These are phyloP conservation scores for Morpho achilles DNA, from an alignment of 2,888 invertebrate genomes.

Conservation along the genomic window DNA sequence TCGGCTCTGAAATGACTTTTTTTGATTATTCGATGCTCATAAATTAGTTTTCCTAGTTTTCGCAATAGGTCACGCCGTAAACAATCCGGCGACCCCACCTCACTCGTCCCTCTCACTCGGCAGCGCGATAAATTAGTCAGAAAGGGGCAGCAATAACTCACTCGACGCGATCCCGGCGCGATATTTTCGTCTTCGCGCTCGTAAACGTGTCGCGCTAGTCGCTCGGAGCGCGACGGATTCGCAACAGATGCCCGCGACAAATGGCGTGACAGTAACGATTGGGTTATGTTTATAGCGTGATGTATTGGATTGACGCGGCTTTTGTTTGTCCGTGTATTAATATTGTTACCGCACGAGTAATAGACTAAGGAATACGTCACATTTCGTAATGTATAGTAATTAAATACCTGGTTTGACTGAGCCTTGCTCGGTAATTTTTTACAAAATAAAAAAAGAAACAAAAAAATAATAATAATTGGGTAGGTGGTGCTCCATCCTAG, in stretches of 20 bases:
- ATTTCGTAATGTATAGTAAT: too few species aligned
- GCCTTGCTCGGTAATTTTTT: too few species aligned
- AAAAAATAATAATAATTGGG: too few species aligned
- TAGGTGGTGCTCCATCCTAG: too few species aligned
- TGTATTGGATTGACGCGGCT: slow-evolving; percentile 17
- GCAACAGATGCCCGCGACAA: slow-evolving; percentile 33
- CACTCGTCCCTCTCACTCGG: slow-evolving; percentile 42
- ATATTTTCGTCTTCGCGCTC: slow-evolving; percentile 66
- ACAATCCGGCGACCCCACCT: slow-evolving; percentile 20
- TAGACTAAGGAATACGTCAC: too few species aligned
- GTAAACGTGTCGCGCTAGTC: slow-evolving; percentile 58
- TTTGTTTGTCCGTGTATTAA: too few species aligned
- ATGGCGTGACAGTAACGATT: slow-evolving; percentile 23
- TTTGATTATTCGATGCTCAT: too few species aligned
- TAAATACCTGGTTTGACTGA: too few species aligned
- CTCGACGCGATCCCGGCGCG: slow-evolving; percentile 52
- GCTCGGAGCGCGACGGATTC: slow-evolving; percentile 34
- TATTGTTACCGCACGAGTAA: too few species aligned
- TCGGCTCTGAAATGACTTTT: too few species aligned
- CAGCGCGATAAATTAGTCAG: slow-evolving; percentile 54
- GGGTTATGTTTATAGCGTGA: slow-evolving; percentile 21
- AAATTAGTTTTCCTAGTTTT: too few species aligned
- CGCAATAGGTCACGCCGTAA: not conserved
- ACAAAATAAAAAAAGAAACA: too few species aligned
- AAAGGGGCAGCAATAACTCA: slow-evolving; percentile 54